These are phyloP conservation scores for Danionella cerebrum DNA, from an alignment of 2,113 vertebrate species.

Conservation along the genomic window DNA sequence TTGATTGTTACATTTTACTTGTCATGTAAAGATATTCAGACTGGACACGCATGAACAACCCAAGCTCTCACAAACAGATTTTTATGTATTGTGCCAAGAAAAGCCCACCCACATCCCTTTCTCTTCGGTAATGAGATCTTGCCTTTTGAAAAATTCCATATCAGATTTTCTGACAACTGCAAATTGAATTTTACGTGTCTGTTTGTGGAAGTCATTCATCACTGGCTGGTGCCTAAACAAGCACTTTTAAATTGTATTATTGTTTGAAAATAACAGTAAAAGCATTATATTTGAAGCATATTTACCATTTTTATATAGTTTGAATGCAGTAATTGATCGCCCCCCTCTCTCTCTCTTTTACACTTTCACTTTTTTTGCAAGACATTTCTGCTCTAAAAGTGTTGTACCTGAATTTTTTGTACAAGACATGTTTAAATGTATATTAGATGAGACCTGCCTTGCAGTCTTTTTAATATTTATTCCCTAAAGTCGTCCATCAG, in stretches of 20 bases:
- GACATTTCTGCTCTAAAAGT: background rate
- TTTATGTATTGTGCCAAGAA: background rate
- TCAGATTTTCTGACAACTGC: constrained; percentile 22
- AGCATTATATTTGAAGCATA: background rate
- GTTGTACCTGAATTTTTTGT: background rate
- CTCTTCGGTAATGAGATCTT: constrained; percentile 24
- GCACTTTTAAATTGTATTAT: constrained; percentile 1
- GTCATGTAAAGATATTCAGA: constrained; percentile 16
- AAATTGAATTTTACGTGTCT: constrained; percentile 27
- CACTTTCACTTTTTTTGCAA: background rate
- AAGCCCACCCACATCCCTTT: constrained; percentile 4
- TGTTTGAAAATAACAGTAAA: constrained; percentile 13
- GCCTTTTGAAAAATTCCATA: constrained; percentile 13
- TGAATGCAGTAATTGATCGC: no score
- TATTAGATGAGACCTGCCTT: no score
- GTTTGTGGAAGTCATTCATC: constrained; percentile 22
- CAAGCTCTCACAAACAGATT: background rate
- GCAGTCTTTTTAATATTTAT: no score
- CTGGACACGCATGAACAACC: background rate
- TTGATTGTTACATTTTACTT: constrained; percentile 13
- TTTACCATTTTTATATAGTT: background rate
- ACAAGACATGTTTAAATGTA: no score
- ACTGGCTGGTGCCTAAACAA: constrained; percentile 23
- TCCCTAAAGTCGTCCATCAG: no score
- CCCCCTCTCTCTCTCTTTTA: no score